phyloP scores from a whole-genome alignment of 1,140 invertebrate genomes.

The Archivesica marissinica region DNA sequence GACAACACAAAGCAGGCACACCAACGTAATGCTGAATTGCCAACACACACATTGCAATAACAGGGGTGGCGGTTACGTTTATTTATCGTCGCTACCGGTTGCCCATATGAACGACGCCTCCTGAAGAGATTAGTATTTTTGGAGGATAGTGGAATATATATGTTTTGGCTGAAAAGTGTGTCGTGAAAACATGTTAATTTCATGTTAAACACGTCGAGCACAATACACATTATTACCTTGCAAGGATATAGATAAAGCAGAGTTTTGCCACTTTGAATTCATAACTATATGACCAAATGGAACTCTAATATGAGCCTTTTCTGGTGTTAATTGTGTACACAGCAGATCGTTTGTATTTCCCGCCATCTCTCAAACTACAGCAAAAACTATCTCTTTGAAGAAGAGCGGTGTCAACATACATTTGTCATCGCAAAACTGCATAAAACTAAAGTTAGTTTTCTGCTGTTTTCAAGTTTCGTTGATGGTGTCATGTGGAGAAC shows the following conservation, averaged over 20 bases:
- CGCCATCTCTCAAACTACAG: slow-evolving; percentile 17
- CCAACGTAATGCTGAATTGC: too few species aligned
- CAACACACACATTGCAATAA: too few species aligned
- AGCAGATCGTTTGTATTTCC: slow-evolving; percentile 25
- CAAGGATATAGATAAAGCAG: slow-evolving; percentile 5
- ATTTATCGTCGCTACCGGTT: too few species aligned
- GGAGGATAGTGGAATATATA: too few species aligned
- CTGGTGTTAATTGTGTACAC: slow-evolving; percentile 40
- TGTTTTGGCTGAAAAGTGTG: too few species aligned
- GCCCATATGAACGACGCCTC: too few species aligned
- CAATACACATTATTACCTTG: too few species aligned
- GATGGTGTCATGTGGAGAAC: slow-evolving; percentile 29
- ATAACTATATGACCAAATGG: slow-evolving; percentile 44
- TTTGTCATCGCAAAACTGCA: neutral
- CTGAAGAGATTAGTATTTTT: too few species aligned
- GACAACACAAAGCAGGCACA: too few species aligned
- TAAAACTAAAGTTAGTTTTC: neutral
- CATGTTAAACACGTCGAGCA: neutral
- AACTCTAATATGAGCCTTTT: slow-evolving; percentile 38
- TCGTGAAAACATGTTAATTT: neutral
- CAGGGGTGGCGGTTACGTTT: too few species aligned
- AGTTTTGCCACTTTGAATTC: slow-evolving; percentile 40
- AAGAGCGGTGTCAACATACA: slow-evolving; percentile 4
- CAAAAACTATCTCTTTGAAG: neutral
- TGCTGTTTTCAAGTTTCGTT: neutral